A percentile compares a stretch with the other conserved stretches of the same genome.
phyloP scores from a whole-genome alignment of 2,797 vertebrate species.

The Parauchenoglanis punctatus region DNA sequence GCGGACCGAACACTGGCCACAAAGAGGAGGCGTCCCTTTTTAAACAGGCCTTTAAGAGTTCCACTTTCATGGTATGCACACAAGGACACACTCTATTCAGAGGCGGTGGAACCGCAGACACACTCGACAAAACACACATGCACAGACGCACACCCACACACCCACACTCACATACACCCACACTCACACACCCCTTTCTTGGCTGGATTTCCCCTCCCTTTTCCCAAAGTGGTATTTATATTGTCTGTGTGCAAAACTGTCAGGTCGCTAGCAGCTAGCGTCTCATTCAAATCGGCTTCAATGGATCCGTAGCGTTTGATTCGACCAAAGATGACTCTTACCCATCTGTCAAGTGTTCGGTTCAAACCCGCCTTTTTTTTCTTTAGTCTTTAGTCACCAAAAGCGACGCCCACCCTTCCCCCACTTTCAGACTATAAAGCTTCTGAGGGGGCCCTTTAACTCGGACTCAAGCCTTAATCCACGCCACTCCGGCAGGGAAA shows the following conservation, averaged over 20 bases:
- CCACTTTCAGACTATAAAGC: conserved; percentile 33
- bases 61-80: conserved; percentile 79
- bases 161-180: conserved; percentile 61
- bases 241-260: conserved; percentile 61
- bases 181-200: conserved; percentile 44
- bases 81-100: conserved; percentile 71
- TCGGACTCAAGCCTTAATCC: conserved; percentile 55
- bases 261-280: conserved; percentile 57
- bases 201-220: not conserved
- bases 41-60: conserved; percentile 79
- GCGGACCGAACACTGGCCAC: conserved; percentile 78
- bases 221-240: conserved; percentile 56
- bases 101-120: conserved; percentile 70
- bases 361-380: conserved; percentile 33
- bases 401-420: conserved; percentile 35
- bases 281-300: conserved; percentile 61
- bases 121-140: conserved; percentile 73
- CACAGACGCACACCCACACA: conserved; percentile 70
- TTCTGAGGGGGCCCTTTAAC: conserved; percentile 28
- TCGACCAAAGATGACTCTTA: conserved; percentile 57
- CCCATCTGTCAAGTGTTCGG: conserved; percentile 55
- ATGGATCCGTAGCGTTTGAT: conserved; percentile 55
- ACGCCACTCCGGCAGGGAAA: conserved; percentile 26
- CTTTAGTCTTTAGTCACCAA: conserved; percentile 33
- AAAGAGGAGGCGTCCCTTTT: conserved; percentile 82